phyloP scores from a whole-genome alignment of 2,797 vertebrate species.

The Pantherophis vulpinus region DNA sequence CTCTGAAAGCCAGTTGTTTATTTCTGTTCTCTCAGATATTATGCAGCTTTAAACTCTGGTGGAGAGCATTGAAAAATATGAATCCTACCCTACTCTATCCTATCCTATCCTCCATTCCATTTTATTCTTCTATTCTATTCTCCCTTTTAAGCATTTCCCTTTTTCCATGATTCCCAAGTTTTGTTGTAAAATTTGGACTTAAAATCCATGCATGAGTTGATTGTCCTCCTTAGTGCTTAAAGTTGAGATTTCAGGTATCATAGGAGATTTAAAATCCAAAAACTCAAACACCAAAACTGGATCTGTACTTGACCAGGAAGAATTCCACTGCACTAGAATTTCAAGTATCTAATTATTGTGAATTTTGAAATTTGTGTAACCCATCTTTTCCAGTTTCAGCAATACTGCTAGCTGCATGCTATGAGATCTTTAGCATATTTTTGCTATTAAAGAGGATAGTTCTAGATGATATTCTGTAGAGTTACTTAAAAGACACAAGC shows the following conservation, averaged over 20 bases:
- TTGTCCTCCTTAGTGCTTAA: background rate
- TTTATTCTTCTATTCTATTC: background rate
- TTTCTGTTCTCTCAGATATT: background rate
- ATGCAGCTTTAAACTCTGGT: background rate
- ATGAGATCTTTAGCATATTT: background rate
- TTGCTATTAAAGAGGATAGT: background rate
- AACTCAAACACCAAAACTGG: background rate
- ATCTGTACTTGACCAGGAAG: background rate
- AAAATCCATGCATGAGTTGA: background rate
- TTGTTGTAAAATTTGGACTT: background rate
- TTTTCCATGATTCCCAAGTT: background rate
- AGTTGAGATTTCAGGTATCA: background rate
- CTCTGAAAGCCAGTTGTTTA: background rate
- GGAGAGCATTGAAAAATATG: background rate
- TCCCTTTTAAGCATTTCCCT: background rate
- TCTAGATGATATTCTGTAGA: background rate
- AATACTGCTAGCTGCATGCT: background rate
- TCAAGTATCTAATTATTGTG: background rate
- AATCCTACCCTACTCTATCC: background rate
- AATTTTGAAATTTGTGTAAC: background rate
- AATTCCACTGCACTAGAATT: background rate
- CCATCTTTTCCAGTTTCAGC: background rate
- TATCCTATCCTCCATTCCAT: background rate
- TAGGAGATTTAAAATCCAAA: background rate
- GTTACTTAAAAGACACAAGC: background rate